Evolutionary conservation across 1,140 invertebrate species (phyloP).

Genomic region (Drosophila littoralis): DNA sequence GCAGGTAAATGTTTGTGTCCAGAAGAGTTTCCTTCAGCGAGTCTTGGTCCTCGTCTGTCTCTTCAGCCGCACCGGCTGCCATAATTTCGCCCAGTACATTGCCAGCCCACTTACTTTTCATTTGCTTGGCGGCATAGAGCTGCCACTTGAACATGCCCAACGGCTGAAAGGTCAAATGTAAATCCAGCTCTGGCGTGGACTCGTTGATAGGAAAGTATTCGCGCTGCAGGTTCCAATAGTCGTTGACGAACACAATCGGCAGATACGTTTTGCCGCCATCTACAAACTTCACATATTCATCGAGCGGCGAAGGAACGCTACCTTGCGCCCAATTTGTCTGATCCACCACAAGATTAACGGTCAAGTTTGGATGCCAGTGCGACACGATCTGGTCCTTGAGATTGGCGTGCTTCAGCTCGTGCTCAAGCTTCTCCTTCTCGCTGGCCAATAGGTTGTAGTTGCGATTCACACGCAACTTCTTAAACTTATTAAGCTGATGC

Average conservation of each 20-base stretch:
- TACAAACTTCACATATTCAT: conserved; percentile 97
- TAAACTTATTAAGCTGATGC: conserved; percentile 96
- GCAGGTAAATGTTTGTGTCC: conserved; percentile 98
- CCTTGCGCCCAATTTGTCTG: conserved; percentile 97
- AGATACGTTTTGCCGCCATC: conserved; percentile 93
- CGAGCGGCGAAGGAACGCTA: conserved; percentile 94
- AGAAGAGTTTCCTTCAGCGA: conserved; percentile 98
- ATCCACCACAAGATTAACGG: conserved; percentile 97
- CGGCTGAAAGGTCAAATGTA: conserved; percentile 96
- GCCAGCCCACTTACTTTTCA: conserved; percentile 91
- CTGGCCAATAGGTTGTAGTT: conserved; percentile 98
- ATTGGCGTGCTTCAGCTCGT: conserved; percentile 92
- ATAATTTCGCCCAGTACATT: conserved; percentile 86
- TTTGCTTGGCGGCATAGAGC: conserved; percentile 97
- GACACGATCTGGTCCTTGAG: conserved; percentile 95
- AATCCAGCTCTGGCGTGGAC: conserved; percentile 89
- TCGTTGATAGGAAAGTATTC: conserved; percentile 98
- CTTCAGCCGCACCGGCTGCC: conserved; percentile 66
- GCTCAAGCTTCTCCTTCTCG: conserved; percentile 91
- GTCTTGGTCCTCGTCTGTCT: conserved; percentile 95
- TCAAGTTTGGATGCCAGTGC: conserved; percentile 99
- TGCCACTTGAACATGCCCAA: conserved; percentile 99
- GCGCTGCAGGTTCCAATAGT: conserved; percentile 99
- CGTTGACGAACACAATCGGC: conserved; percentile 97
- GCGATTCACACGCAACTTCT: conserved; percentile 94